Percentiles rank a stretch among this genome's conserved stretches.
These are phyloP conservation scores for Maniola hyperantus DNA, from an alignment of 2,888 invertebrate genomes.

Conservation along the genomic window DNA sequence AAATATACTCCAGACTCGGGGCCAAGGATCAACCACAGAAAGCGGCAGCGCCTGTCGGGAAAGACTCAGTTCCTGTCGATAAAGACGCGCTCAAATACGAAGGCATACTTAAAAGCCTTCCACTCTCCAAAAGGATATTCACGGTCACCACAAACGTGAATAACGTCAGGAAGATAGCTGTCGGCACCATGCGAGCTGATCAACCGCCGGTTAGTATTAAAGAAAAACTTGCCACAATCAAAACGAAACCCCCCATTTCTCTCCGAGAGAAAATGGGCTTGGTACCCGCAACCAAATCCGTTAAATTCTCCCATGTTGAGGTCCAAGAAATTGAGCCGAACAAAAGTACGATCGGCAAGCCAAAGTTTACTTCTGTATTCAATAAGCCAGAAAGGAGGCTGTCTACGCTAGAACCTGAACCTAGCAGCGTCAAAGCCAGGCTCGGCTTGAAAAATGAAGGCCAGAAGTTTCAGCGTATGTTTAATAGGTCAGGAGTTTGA, in stretches of 20 bases:
- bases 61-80: conserved; percentile 61
- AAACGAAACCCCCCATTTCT: conserved; percentile 55
- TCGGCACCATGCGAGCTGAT: conserved; percentile 75
- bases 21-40: conserved; percentile 49
- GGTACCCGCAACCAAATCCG: conserved; percentile 64
- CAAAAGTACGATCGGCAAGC: conserved; percentile 36
- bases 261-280: conserved; percentile 62
- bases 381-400: conserved; percentile 74
- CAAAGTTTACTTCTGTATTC: conserved; percentile 58
- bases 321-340: conserved; percentile 71
- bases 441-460: conserved; percentile 56
- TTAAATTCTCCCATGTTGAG: conserved; percentile 73
- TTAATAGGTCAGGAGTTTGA: conserved; percentile 69
- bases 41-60: conserved; percentile 55
- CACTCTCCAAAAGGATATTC: conserved; percentile 55
- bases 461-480: conserved; percentile 64
- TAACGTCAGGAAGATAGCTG: conserved; percentile 62
- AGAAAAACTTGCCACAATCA: conserved; percentile 64
- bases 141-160: conserved; percentile 64
- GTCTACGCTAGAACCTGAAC: conserved; percentile 56
- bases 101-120: conserved; percentile 66
- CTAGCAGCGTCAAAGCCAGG: conserved; percentile 58
- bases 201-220: conserved; percentile 69
- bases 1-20: conserved; percentile 69
- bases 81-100: conserved; percentile 75